Percentiles rank a stretch among this genome's conserved stretches.
phyloP scores from a whole-genome alignment of 2,888 invertebrate species.

The Synergus laeviventris region DNA sequence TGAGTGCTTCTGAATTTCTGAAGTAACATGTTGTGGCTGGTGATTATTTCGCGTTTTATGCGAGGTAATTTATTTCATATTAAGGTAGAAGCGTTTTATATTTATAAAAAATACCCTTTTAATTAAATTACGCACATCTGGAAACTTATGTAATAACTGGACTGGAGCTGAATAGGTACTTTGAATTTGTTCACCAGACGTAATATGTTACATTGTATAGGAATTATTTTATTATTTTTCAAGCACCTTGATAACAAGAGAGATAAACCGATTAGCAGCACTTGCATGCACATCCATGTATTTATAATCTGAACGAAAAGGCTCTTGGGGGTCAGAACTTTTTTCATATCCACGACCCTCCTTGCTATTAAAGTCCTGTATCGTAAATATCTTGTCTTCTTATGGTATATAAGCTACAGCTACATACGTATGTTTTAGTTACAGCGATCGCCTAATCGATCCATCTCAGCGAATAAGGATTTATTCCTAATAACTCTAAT shows the following conservation, averaged over 20 bases:
- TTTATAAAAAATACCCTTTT: too few species aligned
- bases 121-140: too few species aligned
- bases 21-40: neutral
- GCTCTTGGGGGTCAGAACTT: constrained; percentile 5
- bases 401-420: constrained; percentile 30
- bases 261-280: constrained; percentile 8
- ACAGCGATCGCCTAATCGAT: constrained; percentile 5
- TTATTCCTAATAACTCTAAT: constrained; percentile 46
- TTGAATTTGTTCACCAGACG: too few species aligned
- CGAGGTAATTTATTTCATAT: too few species aligned
- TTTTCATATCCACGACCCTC: constrained; percentile 32
- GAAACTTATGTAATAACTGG: too few species aligned
- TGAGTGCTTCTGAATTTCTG: neutral
- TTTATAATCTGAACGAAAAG: constrained; percentile 19
- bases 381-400: constrained; percentile 41
- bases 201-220: too few species aligned
- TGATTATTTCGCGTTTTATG: too few species aligned
- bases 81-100: too few species aligned
- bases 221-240: too few species aligned
- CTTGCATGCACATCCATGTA: neutral
- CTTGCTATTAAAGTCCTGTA: constrained; percentile 40
- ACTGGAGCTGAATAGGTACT: too few species aligned
- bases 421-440: constrained; percentile 13
- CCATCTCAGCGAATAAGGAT: constrained; percentile 29
- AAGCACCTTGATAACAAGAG: neutral